These are phyloP conservation scores for Chionomys nivalis DNA, from an alignment of 2,113 vertebrate species.

Conservation along the genomic window DNA sequence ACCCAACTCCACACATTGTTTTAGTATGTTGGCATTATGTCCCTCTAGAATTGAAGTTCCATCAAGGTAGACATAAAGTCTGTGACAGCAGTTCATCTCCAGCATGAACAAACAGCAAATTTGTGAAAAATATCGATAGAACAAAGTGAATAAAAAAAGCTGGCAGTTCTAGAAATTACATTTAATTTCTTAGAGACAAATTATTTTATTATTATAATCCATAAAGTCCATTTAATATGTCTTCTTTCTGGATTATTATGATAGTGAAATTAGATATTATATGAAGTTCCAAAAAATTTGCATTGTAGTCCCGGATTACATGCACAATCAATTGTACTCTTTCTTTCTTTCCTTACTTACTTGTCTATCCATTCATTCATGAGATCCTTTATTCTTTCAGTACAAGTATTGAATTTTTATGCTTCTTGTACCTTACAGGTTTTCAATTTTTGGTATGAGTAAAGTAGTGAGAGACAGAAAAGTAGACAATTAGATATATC, in stretches of 20 bases:
- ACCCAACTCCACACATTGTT: not conserved
- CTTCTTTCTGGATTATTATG: not conserved
- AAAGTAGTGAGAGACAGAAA: not conserved
- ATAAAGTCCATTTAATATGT: not conserved
- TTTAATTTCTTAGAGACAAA: not conserved
- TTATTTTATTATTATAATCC: not conserved
- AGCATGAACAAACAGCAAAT: not conserved
- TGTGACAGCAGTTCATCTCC: not conserved
- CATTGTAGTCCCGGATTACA: not conserved
- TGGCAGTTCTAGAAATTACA: not conserved
- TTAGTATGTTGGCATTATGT: not conserved
- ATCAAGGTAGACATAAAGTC: not conserved
- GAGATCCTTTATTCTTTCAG: not conserved
- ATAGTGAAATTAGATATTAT: not conserved
- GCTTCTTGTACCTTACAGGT: not conserved
- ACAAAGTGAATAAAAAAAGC: not conserved
- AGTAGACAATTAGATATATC: not conserved
- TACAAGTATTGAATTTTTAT: not conserved
- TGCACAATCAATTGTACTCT: not conserved
- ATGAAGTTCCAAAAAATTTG: not conserved
- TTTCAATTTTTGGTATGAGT: not conserved
- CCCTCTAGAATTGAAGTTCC: not conserved
- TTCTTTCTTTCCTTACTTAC: not conserved
- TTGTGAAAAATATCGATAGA: not conserved
- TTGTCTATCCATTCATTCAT: not conserved